These are phyloP conservation scores for Mesocricetus auratus DNA, from an alignment of 2,113 vertebrate genomes.

Conservation along the genomic window DNA sequence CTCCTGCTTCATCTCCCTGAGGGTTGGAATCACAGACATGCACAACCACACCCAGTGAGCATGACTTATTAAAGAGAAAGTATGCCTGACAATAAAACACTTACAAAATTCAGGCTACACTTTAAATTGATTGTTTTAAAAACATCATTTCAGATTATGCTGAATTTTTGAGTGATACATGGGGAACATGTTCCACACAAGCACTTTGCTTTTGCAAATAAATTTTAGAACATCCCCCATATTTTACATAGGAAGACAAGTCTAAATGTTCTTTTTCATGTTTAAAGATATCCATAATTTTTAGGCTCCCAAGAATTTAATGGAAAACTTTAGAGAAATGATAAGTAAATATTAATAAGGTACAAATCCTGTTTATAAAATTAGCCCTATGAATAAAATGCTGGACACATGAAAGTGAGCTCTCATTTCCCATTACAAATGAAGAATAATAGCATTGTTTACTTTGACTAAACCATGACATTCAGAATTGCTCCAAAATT, in stretches of 20 bases:
- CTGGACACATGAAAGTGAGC: background rate
- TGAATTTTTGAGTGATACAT: conserved; percentile 57
- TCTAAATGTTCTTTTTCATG: background rate
- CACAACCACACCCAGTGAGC: background rate
- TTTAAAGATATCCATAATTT: background rate
- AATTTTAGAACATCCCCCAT: background rate
- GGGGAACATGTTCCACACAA: background rate
- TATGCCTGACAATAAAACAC: conserved; percentile 49
- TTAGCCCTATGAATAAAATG: background rate
- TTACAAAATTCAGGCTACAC: conserved; percentile 66
- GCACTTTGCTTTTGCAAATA: conserved; percentile 54
- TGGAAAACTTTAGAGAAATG: background rate
- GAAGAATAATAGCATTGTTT: background rate
- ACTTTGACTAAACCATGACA: background rate
- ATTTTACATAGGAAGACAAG: background rate
- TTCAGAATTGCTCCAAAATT: background rate
- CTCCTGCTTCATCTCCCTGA: too few species aligned
- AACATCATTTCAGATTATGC: conserved; percentile 70
- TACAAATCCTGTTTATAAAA: background rate
- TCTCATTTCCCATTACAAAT: background rate
- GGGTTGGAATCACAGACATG: background rate
- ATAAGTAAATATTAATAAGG: background rate
- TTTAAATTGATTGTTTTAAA: conserved; percentile 68
- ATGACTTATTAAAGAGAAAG: background rate
- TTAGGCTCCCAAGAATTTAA: background rate